A percentile compares a stretch with the other conserved stretches of the same genome.
Conservation (phyloP, 2,888 invertebrate species). For the Galerucella pusilla region DNA sequence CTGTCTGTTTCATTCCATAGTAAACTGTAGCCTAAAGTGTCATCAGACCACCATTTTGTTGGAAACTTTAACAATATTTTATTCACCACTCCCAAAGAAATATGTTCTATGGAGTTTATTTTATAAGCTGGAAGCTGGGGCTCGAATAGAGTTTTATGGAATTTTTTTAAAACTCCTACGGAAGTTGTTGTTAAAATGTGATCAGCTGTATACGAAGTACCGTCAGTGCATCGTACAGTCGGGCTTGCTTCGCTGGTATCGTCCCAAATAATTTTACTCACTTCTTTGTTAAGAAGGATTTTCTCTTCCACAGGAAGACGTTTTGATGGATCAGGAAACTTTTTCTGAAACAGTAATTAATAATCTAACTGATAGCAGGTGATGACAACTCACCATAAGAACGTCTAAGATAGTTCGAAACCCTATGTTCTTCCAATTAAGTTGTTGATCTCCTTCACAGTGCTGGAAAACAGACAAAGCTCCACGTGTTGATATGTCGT, state of each 20-base stretch:
- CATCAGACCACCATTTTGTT: constrained; percentile 72
- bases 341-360: constrained; percentile 54
- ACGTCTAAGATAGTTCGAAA: constrained; percentile 76
- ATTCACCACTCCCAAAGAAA: constrained; percentile 74
- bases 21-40: constrained; percentile 68
- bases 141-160: constrained; percentile 67
- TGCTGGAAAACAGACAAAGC: constrained; percentile 70
- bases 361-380: not conserved
- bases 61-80: constrained; percentile 77
- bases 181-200: constrained; percentile 77
- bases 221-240: constrained; percentile 67
- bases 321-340: constrained; percentile 54
- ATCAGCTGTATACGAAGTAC: constrained; percentile 68
- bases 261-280: constrained; percentile 57
- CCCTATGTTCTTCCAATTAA: constrained; percentile 81
- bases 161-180: constrained; percentile 75
- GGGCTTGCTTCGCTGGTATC: constrained; percentile 55
- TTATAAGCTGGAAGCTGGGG: constrained; percentile 70
- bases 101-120: constrained; percentile 68
- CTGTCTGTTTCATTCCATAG: constrained; percentile 70
- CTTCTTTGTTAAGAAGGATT: constrained; percentile 59
- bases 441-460: constrained; percentile 76
- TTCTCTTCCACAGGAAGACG: constrained; percentile 57
- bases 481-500: constrained; percentile 75
- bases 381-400: constrained; percentile 69